Evolutionary conservation across 2,888 invertebrate species (phyloP), one percentile per base, ranked within the genome.

Genomic region (Heliconius sara): DNA sequence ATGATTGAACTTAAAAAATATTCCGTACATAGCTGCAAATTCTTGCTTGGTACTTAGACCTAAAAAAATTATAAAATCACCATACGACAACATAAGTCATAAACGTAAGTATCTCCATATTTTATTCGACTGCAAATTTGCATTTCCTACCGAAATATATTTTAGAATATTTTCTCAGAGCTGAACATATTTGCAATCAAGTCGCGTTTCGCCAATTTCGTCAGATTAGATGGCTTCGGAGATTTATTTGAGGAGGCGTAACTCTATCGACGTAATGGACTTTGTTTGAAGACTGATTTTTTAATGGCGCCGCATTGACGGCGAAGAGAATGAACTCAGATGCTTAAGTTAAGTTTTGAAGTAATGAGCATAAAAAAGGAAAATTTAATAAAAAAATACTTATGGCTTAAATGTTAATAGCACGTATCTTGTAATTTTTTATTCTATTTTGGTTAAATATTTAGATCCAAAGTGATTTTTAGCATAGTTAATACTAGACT

Each of bases 181-280:
- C 39, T 30, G 19, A 27, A 25, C 27, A 75, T 47, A 75, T 75
- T 75, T 66, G 47, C 65, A 75, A 75, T 75, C 75, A 75, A 66
- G 75, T 75, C 75, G 47, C 66, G 47, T 72, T 63, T 78, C 66
- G 22, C 73, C 78, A 73, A 78, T 78, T 73, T 78, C 73, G 73
- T 52, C 57, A 73, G 73, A 78, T 78, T 78, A 78, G 66, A 66
- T 67, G 75, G 39, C 73, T n/a, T 39, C 27, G 77, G 65, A 47
- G 73, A 73, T 73, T 78, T 78, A 78, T 43, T 66, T 39, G 43
- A 75, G 63, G 73, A 70, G 63, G 75, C 43, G 65, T 22, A 65
- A 75, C 75, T 66, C 65, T 66, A 66, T 75, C 65, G 75, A 43
- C 63, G 75, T 66, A 66, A 75, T 68, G 27, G 39, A 65, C 79